Conservation (phyloP, 2,113 vertebrate genomes). For the Lophius piscatorius region DNA sequence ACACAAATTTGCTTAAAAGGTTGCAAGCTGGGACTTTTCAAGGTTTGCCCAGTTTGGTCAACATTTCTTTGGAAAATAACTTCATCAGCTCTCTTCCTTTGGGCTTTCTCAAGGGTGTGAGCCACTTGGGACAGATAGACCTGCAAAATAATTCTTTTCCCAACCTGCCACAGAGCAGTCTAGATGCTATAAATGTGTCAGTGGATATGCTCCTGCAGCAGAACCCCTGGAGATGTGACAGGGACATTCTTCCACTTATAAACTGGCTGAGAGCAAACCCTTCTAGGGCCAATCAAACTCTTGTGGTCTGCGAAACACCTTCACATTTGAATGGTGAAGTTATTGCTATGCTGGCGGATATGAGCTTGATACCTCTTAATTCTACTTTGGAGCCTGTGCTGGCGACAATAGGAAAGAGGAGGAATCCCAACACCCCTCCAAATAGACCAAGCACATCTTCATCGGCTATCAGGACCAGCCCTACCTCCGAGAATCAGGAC, state of each 20-base stretch:
- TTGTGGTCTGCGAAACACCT: slow-evolving; percentile 81
- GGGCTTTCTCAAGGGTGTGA: slow-evolving; percentile 79
- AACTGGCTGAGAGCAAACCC: slow-evolving; percentile 83
- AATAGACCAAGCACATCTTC: slow-evolving; percentile 47
- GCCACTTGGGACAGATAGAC: slow-evolving; percentile 79
- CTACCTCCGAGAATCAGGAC: slow-evolving; percentile 27
- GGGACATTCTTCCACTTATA: slow-evolving; percentile 82
- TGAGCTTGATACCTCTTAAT: slow-evolving; percentile 25
- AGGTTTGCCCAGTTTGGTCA: slow-evolving; percentile 81
- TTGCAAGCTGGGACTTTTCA: slow-evolving; percentile 80
- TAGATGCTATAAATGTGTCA: slow-evolving; percentile 77
- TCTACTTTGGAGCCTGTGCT: slow-evolving; percentile 38
- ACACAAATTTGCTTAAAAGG: slow-evolving; percentile 82
- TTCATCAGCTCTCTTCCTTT: slow-evolving; percentile 79
- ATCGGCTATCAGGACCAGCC: slow-evolving; percentile 46
- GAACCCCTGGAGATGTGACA: slow-evolving; percentile 93
- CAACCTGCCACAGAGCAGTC: slow-evolving; percentile 81
- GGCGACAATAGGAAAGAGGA: slow-evolving; percentile 53
- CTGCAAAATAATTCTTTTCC: slow-evolving; percentile 86
- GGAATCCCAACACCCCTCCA: slow-evolving; percentile 42
- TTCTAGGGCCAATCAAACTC: slow-evolving; percentile 72
- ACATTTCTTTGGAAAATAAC: slow-evolving; percentile 91
- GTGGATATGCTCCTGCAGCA: slow-evolving; percentile 82
- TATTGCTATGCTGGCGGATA: slow-evolving; percentile 66
- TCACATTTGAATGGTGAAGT: slow-evolving; percentile 59